These are phyloP conservation scores for Drosophila bipectinata DNA, from an alignment of 1,140 invertebrate genomes.

Conservation along the genomic window DNA sequence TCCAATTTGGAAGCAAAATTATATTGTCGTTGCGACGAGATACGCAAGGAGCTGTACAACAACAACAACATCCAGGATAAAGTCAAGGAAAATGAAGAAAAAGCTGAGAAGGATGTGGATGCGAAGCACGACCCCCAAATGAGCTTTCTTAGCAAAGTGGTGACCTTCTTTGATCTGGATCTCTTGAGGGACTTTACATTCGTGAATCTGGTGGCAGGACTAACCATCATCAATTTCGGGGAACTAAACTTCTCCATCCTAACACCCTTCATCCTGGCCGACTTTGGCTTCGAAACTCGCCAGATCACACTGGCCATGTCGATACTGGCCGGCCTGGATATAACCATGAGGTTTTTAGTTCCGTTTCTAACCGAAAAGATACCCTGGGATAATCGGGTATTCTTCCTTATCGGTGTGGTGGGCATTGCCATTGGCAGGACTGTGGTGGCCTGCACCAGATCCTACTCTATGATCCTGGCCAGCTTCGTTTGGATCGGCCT, in stretches of 20 bases:
- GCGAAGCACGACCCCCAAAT: conserved; percentile 53
- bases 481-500: conserved; percentile 87
- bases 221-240: conserved; percentile 88
- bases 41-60: conserved; percentile 38
- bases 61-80: conserved; percentile 25
- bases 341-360: conserved; percentile 86
- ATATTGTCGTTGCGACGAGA: conserved; percentile 62
- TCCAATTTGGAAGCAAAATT: conserved; percentile 49
- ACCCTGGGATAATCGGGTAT: conserved; percentile 87
- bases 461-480: conserved; percentile 83
- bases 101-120: not conserved
- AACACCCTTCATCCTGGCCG: conserved; percentile 88
- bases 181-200: conserved; percentile 88
- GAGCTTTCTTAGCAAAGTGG: conserved; percentile 84
- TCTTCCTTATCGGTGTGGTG: conserved; percentile 88
- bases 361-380: conserved; percentile 87
- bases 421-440: conserved; percentile 87
- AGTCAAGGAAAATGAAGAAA: conserved; percentile 25
- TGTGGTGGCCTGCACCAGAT: conserved; percentile 84
- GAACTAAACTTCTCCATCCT: conserved; percentile 89
- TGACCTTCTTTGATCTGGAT: conserved; percentile 88
- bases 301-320: conserved; percentile 87
- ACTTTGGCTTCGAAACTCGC: conserved; percentile 85
- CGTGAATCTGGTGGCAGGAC: conserved; percentile 88
- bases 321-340: conserved; percentile 86